Percentiles rank a stretch among this genome's conserved stretches.
Conservation (phyloP, 2,113 vertebrate genomes). For the Sminthopsis crassicaudata region DNA sequence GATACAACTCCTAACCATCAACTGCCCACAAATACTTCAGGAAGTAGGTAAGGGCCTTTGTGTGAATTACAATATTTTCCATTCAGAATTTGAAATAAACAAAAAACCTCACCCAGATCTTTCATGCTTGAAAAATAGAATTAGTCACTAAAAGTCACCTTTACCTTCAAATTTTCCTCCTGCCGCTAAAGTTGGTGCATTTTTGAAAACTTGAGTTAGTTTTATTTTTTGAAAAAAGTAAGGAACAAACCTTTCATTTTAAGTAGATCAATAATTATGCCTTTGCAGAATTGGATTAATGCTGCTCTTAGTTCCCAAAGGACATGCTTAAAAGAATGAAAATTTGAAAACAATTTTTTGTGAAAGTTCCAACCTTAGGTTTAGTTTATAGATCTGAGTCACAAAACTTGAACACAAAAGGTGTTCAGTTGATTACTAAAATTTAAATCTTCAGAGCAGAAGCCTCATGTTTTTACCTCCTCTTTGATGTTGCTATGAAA, state of each 20-base stretch:
- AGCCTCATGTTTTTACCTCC: constrained; percentile 35
- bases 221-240: constrained; percentile 8
- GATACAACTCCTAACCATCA: background rate
- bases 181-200: constrained; percentile 19
- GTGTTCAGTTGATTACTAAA: constrained; percentile 61
- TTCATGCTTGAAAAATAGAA: constrained; percentile 9
- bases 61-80: constrained; percentile 27
- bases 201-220: constrained; percentile 48
- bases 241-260: constrained; percentile 19
- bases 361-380: constrained; percentile 3
- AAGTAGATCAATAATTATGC: background rate
- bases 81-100: constrained; percentile 15
- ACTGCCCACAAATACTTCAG: background rate
- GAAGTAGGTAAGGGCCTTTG: background rate
- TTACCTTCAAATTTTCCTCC: constrained; percentile 38
- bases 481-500: constrained; percentile 62
- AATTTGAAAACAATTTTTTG: background rate
- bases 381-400: constrained; percentile 58
- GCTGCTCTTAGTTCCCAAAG: constrained; percentile 14
- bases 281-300: constrained; percentile 42
- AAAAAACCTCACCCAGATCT: background rate
- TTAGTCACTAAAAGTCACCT: constrained; percentile 29
- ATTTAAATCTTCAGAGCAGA: constrained; percentile 37
- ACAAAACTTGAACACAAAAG: constrained; percentile 55
- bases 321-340: background rate